phyloP scores from a whole-genome alignment of 2,797 vertebrate genomes.

The Mergus octosetaceus region DNA sequence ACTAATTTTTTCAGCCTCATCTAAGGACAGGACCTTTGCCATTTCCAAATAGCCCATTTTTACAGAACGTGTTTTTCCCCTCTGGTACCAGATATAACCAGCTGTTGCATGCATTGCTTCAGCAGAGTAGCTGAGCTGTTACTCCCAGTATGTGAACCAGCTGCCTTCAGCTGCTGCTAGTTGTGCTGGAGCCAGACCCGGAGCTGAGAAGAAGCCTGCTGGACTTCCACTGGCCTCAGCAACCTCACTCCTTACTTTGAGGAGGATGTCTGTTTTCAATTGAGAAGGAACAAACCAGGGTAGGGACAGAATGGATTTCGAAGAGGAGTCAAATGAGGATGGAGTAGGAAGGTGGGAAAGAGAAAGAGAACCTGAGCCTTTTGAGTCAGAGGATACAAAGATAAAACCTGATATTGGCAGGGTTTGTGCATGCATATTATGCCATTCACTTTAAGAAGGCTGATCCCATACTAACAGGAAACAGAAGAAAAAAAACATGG shows the following conservation, averaged over 20 bases:
- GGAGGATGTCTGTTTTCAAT: not conserved
- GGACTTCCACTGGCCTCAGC: not conserved
- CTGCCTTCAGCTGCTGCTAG: conserved; percentile 20
- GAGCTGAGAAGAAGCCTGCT: not conserved
- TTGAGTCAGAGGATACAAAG: not conserved
- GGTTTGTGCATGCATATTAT: not conserved
- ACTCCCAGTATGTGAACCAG: not conserved
- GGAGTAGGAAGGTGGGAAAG: not conserved
- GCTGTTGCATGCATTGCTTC: not conserved
- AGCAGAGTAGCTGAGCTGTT: not conserved
- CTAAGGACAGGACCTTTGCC: not conserved
- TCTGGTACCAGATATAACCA: conserved; percentile 15
- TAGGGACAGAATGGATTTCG: not conserved
- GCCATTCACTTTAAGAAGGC: not conserved
- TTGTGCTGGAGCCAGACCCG: not conserved
- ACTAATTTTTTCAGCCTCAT: not conserved
- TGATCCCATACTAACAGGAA: not conserved
- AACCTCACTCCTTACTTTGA: not conserved
- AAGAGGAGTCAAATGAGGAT: not conserved
- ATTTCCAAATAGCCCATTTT: not conserved
- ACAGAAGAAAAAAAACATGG: not conserved
- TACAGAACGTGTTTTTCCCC: not conserved
- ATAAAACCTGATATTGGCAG: not conserved
- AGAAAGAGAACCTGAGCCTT: not conserved
- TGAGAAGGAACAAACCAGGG: not conserved